Conservation (phyloP, 2,797 vertebrate genomes). For the Luscinia luscinia region DNA sequence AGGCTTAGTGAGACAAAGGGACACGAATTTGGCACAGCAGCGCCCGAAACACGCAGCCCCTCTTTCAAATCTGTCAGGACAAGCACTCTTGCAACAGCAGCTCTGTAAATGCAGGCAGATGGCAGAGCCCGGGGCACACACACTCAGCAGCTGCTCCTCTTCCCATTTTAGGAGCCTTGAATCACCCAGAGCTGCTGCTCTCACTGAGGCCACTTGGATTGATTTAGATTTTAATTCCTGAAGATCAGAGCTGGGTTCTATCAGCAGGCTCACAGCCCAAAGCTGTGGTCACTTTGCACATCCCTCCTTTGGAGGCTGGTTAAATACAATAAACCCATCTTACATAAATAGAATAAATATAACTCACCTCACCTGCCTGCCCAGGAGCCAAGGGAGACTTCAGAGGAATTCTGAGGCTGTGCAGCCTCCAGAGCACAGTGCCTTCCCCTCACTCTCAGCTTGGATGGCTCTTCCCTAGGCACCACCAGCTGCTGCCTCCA, state of each 20-base stretch:
- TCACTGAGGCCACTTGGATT: neutral
- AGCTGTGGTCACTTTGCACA: neutral
- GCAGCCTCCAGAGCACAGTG: neutral
- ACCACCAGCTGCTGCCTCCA: neutral
- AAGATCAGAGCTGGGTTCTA: neutral
- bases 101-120: neutral
- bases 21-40: slow-evolving; percentile 3
- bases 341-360: neutral
- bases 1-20: slow-evolving; percentile 51
- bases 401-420: neutral
- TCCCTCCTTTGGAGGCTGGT: neutral
- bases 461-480: neutral
- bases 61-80: slow-evolving; percentile 40
- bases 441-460: neutral
- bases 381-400: neutral
- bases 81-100: slow-evolving; percentile 10
- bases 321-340: neutral
- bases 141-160: neutral
- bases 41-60: neutral
- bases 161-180: neutral
- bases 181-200: neutral
- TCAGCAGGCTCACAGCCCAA: neutral
- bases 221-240: neutral
- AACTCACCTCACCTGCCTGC: neutral
- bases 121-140: neutral